Conservation (phyloP, 2,888 invertebrate species). For the Mesopsocus fuscifrons region DNA sequence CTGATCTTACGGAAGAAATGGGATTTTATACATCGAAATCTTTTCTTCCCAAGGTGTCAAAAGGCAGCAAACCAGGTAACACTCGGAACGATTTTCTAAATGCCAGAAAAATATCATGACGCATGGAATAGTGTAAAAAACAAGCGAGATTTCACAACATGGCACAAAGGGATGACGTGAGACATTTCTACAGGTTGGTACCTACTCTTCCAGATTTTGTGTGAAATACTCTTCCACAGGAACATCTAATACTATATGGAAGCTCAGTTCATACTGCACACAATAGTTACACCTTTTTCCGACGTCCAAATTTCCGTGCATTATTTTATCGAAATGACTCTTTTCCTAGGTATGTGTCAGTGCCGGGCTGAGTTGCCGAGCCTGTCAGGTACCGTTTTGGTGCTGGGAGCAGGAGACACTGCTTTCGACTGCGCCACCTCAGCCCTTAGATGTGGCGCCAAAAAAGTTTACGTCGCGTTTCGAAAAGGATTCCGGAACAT, state of each 20-base stretch:
- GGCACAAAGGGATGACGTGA: too few relatives aligned
- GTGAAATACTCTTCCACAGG: too few relatives aligned
- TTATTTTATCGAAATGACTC: too few relatives aligned
- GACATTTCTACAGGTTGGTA: too few relatives aligned
- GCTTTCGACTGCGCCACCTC: constrained; percentile 99
- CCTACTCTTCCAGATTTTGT: too few relatives aligned
- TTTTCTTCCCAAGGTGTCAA: constrained; percentile 74
- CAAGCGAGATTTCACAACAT: too few relatives aligned
- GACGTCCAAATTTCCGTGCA: too few relatives aligned
- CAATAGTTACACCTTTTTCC: too few relatives aligned
- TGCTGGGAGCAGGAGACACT: constrained; percentile 93
- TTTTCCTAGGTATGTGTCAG: constrained; percentile 47
- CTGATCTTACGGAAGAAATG: constrained; percentile 48
- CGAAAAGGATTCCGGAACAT: constrained; percentile 88
- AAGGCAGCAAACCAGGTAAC: constrained; percentile 70
- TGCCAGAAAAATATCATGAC: too few relatives aligned
- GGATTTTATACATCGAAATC: constrained; percentile 93
- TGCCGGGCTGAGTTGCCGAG: constrained; percentile 53
- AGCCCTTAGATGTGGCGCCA: constrained; percentile 85
- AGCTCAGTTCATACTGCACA: too few relatives aligned
- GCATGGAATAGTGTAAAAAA: too few relatives aligned
- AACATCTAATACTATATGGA: too few relatives aligned
- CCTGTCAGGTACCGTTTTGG: constrained; percentile 67
- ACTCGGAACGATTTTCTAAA: constrained; percentile 4
- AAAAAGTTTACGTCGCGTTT: constrained; percentile 81